phyloP scores from a whole-genome alignment of 1,140 invertebrate species.

The Rhyacophila brunnea region DNA sequence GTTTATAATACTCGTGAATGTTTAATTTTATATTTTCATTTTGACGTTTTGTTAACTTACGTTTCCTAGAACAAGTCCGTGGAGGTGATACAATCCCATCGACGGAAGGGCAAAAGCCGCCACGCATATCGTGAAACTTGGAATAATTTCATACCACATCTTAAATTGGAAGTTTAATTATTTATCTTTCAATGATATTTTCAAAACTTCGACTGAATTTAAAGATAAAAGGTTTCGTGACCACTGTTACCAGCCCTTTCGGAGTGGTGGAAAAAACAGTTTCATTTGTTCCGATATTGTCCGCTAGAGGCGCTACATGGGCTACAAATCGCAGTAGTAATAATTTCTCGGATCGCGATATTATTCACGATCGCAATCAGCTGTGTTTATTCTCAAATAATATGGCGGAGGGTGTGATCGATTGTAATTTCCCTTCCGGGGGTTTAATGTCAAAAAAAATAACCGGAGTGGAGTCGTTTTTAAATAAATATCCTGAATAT shows the following conservation, averaged over 20 bases:
- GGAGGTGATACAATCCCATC: slow-evolving; percentile 57
- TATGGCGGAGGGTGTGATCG: slow-evolving; percentile 45
- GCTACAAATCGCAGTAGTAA: no score
- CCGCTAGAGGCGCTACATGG: background rate
- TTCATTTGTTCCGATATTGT: background rate
- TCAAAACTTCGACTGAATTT: no score
- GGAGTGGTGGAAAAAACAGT: no score
- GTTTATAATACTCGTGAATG: no score
- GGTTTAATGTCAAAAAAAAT: slow-evolving; percentile 93
- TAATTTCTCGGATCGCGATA: background rate
- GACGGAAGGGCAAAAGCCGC: slow-evolving; percentile 56
- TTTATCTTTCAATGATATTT: no score
- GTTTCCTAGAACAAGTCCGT: slow-evolving; percentile 58
- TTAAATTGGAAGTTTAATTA: slow-evolving; percentile 26
- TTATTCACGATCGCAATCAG: slow-evolving; percentile 11
- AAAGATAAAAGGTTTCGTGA: no score
- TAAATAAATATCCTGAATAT: slow-evolving; percentile 88
- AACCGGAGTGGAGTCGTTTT: slow-evolving; percentile 85
- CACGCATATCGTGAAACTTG: slow-evolving; percentile 57
- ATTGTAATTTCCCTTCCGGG: slow-evolving; percentile 75
- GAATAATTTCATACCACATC: slow-evolving; percentile 68
- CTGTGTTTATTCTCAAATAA: slow-evolving; percentile 27
- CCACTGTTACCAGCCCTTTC: no score
- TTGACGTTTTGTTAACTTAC: slow-evolving; percentile 41
- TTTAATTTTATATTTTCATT: no score